A percentile compares a stretch with the other conserved stretches of the same genome.
phyloP scores from a whole-genome alignment of 2,797 vertebrate genomes.

The Aeoliscus strigatus region DNA sequence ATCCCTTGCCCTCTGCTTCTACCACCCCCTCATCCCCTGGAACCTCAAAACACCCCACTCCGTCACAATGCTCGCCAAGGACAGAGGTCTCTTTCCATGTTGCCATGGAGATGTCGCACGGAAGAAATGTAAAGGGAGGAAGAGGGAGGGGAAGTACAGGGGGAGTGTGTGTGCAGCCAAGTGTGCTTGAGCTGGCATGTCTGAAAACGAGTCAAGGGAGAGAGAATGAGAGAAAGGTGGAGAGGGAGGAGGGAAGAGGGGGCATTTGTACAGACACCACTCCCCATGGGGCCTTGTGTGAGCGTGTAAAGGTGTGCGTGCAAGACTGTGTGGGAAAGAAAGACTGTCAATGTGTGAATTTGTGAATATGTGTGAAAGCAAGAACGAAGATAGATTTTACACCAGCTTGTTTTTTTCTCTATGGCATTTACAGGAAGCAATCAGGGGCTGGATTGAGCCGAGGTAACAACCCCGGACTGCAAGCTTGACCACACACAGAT shows the following conservation, averaged over 20 bases:
- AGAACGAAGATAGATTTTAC: slow-evolving; percentile 33
- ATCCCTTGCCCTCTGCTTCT: slow-evolving; percentile 24
- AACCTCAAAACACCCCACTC: slow-evolving; percentile 61
- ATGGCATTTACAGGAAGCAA: slow-evolving; percentile 45
- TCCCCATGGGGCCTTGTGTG: slow-evolving; percentile 62
- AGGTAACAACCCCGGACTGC: slow-evolving; percentile 22
- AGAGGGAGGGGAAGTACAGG: slow-evolving; percentile 39
- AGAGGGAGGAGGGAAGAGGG: slow-evolving; percentile 27
- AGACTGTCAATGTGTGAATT: slow-evolving; percentile 61
- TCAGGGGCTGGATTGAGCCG: slow-evolving; percentile 32
- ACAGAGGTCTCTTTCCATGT: slow-evolving; percentile 79
- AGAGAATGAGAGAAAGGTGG: slow-evolving; percentile 26
- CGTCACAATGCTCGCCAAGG: slow-evolving; percentile 73
- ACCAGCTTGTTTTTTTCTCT: slow-evolving; percentile 37
- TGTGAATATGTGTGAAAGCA: slow-evolving; percentile 56
- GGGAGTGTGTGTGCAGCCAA: slow-evolving; percentile 73
- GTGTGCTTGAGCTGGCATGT: slow-evolving; percentile 75
- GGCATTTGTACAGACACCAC: slow-evolving; percentile 63
- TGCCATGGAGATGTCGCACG: slow-evolving; percentile 80
- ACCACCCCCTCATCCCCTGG: slow-evolving; percentile 1
- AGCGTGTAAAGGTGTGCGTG: slow-evolving; percentile 62
- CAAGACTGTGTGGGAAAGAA: slow-evolving; percentile 57
- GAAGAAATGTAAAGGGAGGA: slow-evolving; percentile 71
- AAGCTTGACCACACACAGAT: slow-evolving; percentile 15
- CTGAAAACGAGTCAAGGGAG: slow-evolving; percentile 70